Base-by-base conservation (phyloP, 2,113 vertebrate genomes). In the Mormoops blainvillei region DNA sequence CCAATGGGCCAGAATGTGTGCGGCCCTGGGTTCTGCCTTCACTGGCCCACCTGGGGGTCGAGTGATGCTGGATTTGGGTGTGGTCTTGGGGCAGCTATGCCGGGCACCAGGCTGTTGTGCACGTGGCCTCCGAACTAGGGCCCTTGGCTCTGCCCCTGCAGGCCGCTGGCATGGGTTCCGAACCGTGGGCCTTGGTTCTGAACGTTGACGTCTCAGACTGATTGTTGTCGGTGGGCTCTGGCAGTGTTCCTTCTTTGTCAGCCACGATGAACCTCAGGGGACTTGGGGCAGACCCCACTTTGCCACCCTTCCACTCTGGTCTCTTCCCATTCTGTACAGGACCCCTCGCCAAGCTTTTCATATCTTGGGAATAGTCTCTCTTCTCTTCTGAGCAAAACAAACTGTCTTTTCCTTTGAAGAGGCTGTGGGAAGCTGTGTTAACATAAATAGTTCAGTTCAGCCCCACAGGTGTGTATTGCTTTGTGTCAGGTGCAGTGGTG, bases 151-250 rank as follows among this genome's bases (percentile, higher is more conserved):
- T 54, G 48, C 31, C 1, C 11, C 61, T 28, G 4, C 22, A 31
- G 58, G 19, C 22, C 0, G 2, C 11, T 36, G 45, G 58, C 73
- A 31, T 8, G 2, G 1, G 33, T 38, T 43, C 3, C 43, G 16
- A 19, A 19, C 20, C 45, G 4, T 22, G 18, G 50, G 14, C 4
- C 83, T 52, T 70, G 43, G 20, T 70, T 54, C 26, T 36, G 68
- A 43, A 36, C 0, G 24, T 58, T 58, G 16, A 0, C 0, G 0
- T 52, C 58, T 38, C 50, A 10, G 19, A 11, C 33, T 41, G 36
- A 5, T n/a, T 9, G 0, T 9, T 2, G 4, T 16, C 33, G 3
- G 6, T 14, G 15, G 50, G 24, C 74, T 28, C 19, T 24, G 50
- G 16, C n/a, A 7, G 0, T 54, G 18, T 52, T n/a, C 41, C 33